A percentile compares a stretch with the other conserved stretches of the same genome.
Evolutionary conservation across 2,797 vertebrate genomes (phyloP).

Genomic region (Agapornis canus): DNA sequence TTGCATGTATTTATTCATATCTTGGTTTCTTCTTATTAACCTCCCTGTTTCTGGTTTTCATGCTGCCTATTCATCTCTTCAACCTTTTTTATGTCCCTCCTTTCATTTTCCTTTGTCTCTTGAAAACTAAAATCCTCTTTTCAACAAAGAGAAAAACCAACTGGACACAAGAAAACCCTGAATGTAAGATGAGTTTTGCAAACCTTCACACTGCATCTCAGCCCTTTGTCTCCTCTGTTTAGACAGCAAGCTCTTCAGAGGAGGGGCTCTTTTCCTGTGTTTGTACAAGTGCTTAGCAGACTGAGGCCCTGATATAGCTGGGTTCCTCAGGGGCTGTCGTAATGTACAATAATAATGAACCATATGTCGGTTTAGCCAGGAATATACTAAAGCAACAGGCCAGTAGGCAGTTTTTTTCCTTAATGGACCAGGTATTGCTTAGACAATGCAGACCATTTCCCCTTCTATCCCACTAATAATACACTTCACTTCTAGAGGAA

Average conservation of each 20-base stretch:
- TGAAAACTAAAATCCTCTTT: neutral
- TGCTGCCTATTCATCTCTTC: neutral
- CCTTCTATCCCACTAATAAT: constrained; percentile 1
- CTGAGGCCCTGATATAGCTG: constrained; percentile 32
- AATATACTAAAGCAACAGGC: constrained; percentile 28
- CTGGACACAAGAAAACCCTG: neutral
- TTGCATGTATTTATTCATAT: neutral
- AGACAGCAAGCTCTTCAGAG: constrained; percentile 59
- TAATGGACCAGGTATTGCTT: constrained; percentile 53
- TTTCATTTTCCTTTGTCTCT: neutral
- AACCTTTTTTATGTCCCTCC: neutral
- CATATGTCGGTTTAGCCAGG: constrained; percentile 40
- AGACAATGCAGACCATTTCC: constrained; percentile 52
- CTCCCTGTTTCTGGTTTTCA: neutral
- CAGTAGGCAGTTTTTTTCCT: constrained; percentile 22
- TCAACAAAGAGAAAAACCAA: neutral
- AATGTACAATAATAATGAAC: constrained; percentile 40
- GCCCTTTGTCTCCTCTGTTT: constrained; percentile 57
- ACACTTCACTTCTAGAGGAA: constrained; percentile 37
- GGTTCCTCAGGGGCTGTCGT: constrained; percentile 50
- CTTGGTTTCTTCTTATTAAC: neutral
- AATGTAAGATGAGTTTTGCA: neutral
- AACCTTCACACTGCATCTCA: neutral
- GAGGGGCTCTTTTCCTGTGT: constrained; percentile 69
- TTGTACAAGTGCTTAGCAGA: constrained; percentile 67